Percentiles rank a stretch among this genome's conserved stretches.
These are phyloP conservation scores for Halcyon senegalensis DNA, from an alignment of 2,113 vertebrate genomes.

Conservation along the genomic window DNA sequence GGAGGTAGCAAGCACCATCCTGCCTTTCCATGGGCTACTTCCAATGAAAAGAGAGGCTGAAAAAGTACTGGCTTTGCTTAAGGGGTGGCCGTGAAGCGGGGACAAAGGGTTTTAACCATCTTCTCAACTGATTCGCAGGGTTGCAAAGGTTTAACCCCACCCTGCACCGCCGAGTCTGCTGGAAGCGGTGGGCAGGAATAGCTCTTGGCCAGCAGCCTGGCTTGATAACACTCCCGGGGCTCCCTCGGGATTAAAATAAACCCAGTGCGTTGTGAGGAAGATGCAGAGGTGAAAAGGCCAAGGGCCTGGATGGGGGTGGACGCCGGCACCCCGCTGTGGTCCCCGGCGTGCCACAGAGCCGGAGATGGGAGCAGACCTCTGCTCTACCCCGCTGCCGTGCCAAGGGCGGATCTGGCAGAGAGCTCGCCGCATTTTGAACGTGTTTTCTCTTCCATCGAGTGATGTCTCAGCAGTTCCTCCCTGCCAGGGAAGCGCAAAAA, in stretches of 20 bases:
- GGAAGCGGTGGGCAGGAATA: neutral
- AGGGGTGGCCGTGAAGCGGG: neutral
- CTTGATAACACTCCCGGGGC: neutral
- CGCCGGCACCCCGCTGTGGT: rapidly evolving
- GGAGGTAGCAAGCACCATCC: neutral
- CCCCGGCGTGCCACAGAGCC: rapidly evolving
- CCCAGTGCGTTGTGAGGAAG: neutral
- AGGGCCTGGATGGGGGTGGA: neutral
- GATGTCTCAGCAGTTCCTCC: neutral
- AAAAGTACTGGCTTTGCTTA: neutral
- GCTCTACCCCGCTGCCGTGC: neutral
- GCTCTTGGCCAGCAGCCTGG: neutral
- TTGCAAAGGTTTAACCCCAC: neutral
- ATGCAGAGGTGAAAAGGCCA: neutral
- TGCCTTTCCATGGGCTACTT: neutral
- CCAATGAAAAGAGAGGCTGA: neutral
- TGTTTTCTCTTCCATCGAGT: neutral
- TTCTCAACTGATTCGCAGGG: neutral
- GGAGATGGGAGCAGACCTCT: neutral
- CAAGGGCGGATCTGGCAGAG: rapidly evolving
- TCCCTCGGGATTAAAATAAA: neutral
- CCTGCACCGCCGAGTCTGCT: neutral
- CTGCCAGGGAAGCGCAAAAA: neutral
- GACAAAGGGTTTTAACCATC: neutral
- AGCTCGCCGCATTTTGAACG: rapidly evolving